Evolutionary conservation across 92 coral and sea anemone genomes (phyloP), one percentile per base, ranked within the genome.

Genomic region (Muricea muricata): DNA sequence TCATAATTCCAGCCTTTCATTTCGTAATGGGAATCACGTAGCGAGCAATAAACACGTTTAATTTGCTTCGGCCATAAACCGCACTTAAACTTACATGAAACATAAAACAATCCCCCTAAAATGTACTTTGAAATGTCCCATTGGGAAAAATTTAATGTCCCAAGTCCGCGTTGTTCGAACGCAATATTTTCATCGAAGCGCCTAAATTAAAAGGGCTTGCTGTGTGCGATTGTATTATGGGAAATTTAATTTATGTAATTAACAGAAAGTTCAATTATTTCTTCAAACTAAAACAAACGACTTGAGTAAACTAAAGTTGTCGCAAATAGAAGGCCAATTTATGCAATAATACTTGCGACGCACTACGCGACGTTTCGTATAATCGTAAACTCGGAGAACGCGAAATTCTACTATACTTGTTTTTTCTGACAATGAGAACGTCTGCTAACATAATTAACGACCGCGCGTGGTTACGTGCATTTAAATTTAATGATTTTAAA

Each of bases 271-370:
- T 63, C 13, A 63, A 63, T 63, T 6, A 28, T 63, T 63, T 63
- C 70, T 63, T 63, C 30, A 28, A 29, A 63, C 37, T 63, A 26
- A 63, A 63, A 63, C 70, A 63, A 63, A 63, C 34, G 13, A 25
- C 12, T 63, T 28, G 37, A 20, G 70, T 13, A 24, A 29, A 63
- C 35, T 63, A 30, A 13, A 63, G 70, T 63, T 26, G 30, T 63
- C 30, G 70, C 70, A 26, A 37, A 70, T 21, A 34, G 12, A 21
- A 37, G 76, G 54, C 75, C 75, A 68, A 68, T 33, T 68, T 61
- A 32, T 24, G n/a, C 32, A 24, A 61, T 61, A 48, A 48, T 11
- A 48, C 12, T 48, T 8, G 18, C 56, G 10, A 8, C 18, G 56
- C 20, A 11, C 12, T 48, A 39, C 45, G n/a, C n/a, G n/a, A n/a